Base-by-base conservation (phyloP, 1,140 invertebrate species). In the Bombus sibiricus region DNA sequence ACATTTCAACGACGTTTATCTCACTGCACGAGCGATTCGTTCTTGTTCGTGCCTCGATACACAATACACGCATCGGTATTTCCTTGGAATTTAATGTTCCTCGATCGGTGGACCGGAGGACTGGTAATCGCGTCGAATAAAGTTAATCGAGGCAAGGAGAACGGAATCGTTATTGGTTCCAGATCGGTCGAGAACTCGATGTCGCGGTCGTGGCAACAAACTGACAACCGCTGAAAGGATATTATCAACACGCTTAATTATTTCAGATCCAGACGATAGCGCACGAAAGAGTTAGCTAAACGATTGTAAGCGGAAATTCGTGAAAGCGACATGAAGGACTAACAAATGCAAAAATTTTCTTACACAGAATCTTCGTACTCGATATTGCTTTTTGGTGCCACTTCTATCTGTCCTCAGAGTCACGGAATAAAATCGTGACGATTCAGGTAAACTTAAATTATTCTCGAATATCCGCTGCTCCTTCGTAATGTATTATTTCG, bases 231-330 rank as follows among this genome's bases (percentile, higher is more conserved):
- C 15, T 8, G 28, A 53, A 47, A 47, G 1, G 32, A 34, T 32
- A 43, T 73, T 85, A 85, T 80, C 68, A 22, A 15, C 68, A 10
- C 32, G 32, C 25, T 18, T 85, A 85, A 85, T 85, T 84, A 68
- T 66, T 2, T 3, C 22, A 9, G 76, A 80, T 80, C 53, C 1
- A 12, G 59, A n/a, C 41, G 83, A 80, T 85, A 80, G 28, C 32
- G 57, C 0, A 15, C 8, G 18, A 25, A 22, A 53, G 28, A 34
- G 57, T 39, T 2, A 3, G 43, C 13, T 57, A 37, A 13, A 37
- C 15, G 47, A n/a, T 22, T 34, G 53, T 34, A 59, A 71, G 18
- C 41, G 68, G 57, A 80, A 73, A 43, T 73, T 34, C 34, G 34
- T 6, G 39, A 6, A 39, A 72, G 34, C n/a, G 34, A 25, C 39